phyloP scores from a whole-genome alignment of 2,113 vertebrate genomes.

The Bujurquina vittata region DNA sequence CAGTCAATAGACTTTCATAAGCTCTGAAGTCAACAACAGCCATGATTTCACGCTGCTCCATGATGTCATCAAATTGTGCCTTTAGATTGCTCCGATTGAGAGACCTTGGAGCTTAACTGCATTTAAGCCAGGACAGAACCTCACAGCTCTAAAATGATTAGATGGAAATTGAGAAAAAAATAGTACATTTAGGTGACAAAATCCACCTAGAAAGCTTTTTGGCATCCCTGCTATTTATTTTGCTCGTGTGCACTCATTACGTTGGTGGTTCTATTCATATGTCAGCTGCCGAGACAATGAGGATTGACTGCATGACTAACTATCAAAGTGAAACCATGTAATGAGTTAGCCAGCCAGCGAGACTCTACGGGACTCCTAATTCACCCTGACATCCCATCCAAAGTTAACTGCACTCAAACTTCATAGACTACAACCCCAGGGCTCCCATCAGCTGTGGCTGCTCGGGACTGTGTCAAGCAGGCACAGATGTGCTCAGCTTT shows the following conservation, averaged over 20 bases:
- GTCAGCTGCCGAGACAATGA: neutral
- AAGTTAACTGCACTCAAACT: slow-evolving; percentile 61
- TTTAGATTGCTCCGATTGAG: neutral
- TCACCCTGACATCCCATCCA: slow-evolving; percentile 62
- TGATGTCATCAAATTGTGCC: neutral
- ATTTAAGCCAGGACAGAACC: neutral
- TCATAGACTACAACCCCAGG: slow-evolving; percentile 19
- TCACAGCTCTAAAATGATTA: neutral
- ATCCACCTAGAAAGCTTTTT: neutral
- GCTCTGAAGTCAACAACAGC: neutral
- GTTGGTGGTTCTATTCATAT: neutral
- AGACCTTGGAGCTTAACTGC: neutral
- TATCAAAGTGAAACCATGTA: slow-evolving; percentile 31
- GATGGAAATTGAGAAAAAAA: neutral
- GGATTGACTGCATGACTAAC: neutral
- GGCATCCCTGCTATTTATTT: neutral
- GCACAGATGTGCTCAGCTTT: slow-evolving; percentile 50
- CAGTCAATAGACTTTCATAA: accelerated
- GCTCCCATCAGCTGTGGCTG: slow-evolving; percentile 17
- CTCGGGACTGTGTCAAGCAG: slow-evolving; percentile 29
- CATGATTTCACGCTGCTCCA: accelerated
- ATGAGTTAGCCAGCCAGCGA: slow-evolving; percentile 8
- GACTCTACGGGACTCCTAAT: slow-evolving; percentile 40
- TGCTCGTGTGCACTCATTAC: too few species aligned
- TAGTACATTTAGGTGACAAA: neutral